Percentiles rank a stretch among this genome's conserved stretches.
Evolutionary conservation across 35 echinoderm and acorn worm genomes (phyloP).

Genomic region (Lytechinus variegatus): DNA sequence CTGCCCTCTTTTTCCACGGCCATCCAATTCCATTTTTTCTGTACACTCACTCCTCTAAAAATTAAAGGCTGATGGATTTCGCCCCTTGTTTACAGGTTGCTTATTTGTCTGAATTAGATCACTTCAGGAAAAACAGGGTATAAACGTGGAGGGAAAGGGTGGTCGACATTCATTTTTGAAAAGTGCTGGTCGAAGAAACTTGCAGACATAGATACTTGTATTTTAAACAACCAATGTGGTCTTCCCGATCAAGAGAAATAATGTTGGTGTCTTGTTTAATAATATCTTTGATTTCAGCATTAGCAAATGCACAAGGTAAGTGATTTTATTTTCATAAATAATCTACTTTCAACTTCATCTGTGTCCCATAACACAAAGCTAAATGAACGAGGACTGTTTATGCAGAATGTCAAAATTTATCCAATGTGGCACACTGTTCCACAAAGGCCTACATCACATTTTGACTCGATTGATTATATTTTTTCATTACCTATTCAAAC

Average conservation of each 20-base stretch:
- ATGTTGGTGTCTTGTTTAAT: background rate
- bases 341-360: too few species aligned
- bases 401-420: too few species aligned
- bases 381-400: too few species aligned
- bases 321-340: too few species aligned
- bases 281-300: background rate
- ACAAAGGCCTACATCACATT: too few species aligned
- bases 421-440: too few species aligned
- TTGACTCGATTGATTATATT: too few species aligned
- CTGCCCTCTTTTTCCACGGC: background rate
- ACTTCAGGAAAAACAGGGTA: background rate
- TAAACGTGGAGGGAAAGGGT: background rate
- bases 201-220: too few species aligned
- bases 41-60: background rate
- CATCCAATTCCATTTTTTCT: background rate
- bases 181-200: background rate
- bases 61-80: background rate
- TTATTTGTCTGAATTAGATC: background rate
- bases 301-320: background rate
- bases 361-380: too few species aligned
- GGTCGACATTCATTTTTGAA: background rate
- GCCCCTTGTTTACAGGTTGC: background rate
- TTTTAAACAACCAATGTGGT: background rate
- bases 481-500: too few species aligned
- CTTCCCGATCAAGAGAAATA: background rate